phyloP scores from a whole-genome alignment of 2,113 vertebrate genomes.

The Takifugu bimaculatus region DNA sequence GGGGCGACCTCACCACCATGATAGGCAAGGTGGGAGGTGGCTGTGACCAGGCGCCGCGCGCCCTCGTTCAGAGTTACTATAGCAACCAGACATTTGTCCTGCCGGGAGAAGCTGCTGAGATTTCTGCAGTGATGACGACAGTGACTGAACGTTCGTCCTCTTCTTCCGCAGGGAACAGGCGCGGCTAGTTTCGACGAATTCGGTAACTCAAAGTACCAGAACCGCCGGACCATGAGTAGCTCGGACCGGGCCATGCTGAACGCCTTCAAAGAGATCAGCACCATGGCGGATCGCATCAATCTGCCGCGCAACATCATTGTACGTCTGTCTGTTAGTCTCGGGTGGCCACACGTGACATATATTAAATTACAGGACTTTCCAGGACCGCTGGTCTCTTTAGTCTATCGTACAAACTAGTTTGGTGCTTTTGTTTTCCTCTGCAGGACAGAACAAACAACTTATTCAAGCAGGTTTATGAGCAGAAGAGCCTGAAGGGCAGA shows the following conservation, averaged over 20 bases:
- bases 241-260: slow-evolving; percentile 98
- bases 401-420: too few species aligned
- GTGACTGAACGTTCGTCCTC: neutral
- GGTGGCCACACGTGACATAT: too few species aligned
- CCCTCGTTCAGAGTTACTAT: too few species aligned
- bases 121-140: too few species aligned
- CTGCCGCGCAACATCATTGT: slow-evolving; percentile 97
- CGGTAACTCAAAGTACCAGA: slow-evolving; percentile 97
- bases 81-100: too few species aligned
- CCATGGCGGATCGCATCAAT: slow-evolving; percentile 99
- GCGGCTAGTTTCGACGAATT: slow-evolving; percentile 98
- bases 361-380: too few species aligned
- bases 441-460: slow-evolving; percentile 99
- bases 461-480: slow-evolving; percentile 99
- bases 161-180: slow-evolving; percentile 84
- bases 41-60: too few species aligned
- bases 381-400: neutral
- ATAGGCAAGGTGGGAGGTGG: slow-evolving; percentile 81
- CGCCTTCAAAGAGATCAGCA: slow-evolving; percentile 97
- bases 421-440: neutral
- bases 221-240: slow-evolving; percentile 96
- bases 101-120: too few species aligned
- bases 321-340: slow-evolving; percentile 45
- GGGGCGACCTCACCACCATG: slow-evolving; percentile 96
- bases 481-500: slow-evolving; percentile 97